phyloP scores from a whole-genome alignment of 2,797 vertebrate genomes.

The Cossypha niveicapilla region DNA sequence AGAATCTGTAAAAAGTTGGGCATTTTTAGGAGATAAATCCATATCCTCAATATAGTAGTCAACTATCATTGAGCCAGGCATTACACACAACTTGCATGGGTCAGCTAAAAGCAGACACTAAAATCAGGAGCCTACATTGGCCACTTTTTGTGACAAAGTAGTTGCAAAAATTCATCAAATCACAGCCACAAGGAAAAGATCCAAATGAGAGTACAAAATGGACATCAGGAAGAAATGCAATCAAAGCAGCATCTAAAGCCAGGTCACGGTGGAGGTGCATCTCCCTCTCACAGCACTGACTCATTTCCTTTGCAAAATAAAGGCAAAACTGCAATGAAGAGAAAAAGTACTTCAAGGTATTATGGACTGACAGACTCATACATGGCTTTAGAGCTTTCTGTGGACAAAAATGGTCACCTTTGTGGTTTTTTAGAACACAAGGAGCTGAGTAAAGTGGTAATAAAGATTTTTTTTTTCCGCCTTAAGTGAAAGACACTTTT shows the following conservation, averaged over 20 bases:
- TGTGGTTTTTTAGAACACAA: background rate
- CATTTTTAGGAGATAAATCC: background rate
- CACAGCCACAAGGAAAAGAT: background rate
- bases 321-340: background rate
- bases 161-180: background rate
- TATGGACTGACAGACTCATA: background rate
- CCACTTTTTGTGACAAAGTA: background rate
- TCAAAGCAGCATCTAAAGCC: background rate
- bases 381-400: background rate
- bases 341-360: background rate
- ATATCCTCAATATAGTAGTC: background rate
- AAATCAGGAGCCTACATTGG: background rate
- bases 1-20: background rate
- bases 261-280: background rate
- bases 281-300: background rate
- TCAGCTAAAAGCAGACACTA: background rate
- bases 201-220: background rate
- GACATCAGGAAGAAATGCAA: background rate
- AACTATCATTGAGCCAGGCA: background rate
- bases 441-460: background rate
- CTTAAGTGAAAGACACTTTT: background rate
- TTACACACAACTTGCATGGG: background rate
- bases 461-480: background rate
- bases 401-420: background rate
- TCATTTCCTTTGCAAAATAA: background rate